Conservation (phyloP, 2,113 vertebrate species). For the Esox niger region DNA sequence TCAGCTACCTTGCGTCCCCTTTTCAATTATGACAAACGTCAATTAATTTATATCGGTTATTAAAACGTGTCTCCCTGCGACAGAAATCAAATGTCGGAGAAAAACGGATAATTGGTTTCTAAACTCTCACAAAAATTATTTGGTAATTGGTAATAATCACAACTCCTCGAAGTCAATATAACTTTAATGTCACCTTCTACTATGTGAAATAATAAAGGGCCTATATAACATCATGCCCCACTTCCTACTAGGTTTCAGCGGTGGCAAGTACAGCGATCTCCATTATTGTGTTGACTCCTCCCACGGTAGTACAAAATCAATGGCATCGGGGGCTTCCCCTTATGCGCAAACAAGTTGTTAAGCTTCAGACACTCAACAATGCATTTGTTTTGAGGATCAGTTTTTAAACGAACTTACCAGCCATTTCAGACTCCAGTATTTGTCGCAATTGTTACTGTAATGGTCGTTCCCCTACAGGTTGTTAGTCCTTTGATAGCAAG, state of each 20-base stretch:
- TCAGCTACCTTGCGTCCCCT: too few relatives aligned
- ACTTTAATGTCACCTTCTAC: not conserved
- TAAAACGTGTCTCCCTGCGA: too few relatives aligned
- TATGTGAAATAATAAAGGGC: not conserved
- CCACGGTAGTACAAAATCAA: conserved; percentile 25
- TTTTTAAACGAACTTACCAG: conserved; percentile 47
- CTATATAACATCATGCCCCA: not conserved
- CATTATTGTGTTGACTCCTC: conserved; percentile 23
- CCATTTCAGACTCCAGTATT: conserved; percentile 54
- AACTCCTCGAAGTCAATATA: too few relatives aligned
- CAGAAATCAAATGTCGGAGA: too few relatives aligned
- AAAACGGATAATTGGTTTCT: too few relatives aligned
- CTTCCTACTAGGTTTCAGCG: not conserved
- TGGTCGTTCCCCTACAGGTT: not conserved
- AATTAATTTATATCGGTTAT: too few relatives aligned
- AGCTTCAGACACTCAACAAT: not conserved
- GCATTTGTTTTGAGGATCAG: not conserved
- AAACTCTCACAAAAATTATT: too few relatives aligned
- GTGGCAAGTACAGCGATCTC: conserved; percentile 7
- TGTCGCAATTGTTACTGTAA: conserved; percentile 5
- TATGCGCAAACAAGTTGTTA: conserved; percentile 40
- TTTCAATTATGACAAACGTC: too few relatives aligned
- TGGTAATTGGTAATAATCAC: too few relatives aligned
- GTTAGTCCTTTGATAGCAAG: not conserved
- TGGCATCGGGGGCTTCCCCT: conserved; percentile 60